These are phyloP conservation scores for Rhincodon typus DNA, from an alignment of 2,797 vertebrate genomes.

Conservation along the genomic window DNA sequence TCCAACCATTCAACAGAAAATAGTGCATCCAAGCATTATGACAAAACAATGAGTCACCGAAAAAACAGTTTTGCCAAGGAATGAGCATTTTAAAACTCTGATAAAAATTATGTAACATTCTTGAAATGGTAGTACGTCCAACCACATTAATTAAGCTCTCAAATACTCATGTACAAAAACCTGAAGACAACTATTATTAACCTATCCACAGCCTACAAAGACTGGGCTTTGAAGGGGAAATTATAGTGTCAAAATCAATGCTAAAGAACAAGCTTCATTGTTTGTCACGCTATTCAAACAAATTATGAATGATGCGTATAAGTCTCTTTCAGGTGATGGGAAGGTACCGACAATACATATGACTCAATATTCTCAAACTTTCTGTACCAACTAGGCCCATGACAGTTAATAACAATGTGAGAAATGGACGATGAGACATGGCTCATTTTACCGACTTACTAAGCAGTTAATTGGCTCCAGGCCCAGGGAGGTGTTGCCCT, in stretches of 20 bases:
- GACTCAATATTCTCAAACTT: not conserved
- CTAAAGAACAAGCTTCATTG: not conserved
- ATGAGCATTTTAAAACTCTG: not conserved
- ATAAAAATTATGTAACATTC: not conserved
- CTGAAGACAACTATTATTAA: constrained; percentile 8
- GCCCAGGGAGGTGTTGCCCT: no score
- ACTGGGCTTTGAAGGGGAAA: not conserved
- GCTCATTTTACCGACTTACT: not conserved
- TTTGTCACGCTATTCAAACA: not conserved
- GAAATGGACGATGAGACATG: not conserved
- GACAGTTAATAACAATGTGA: not conserved
- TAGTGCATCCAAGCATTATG: not conserved
- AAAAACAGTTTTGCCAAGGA: not conserved
- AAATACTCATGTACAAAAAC: not conserved
- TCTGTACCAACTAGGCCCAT: not conserved
- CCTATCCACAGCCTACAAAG: not conserved
- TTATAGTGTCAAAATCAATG: not conserved
- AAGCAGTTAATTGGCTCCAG: not conserved
- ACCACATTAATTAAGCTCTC: not conserved
- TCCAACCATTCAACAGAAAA: not conserved
- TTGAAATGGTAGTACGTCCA: not conserved
- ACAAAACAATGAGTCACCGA: constrained; percentile 1
- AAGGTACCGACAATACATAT: not conserved
- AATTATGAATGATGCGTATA: not conserved
- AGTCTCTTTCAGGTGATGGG: not conserved